phyloP scores from a whole-genome alignment of 2,888 invertebrate species.

The Chrysomela aeneicollis region DNA sequence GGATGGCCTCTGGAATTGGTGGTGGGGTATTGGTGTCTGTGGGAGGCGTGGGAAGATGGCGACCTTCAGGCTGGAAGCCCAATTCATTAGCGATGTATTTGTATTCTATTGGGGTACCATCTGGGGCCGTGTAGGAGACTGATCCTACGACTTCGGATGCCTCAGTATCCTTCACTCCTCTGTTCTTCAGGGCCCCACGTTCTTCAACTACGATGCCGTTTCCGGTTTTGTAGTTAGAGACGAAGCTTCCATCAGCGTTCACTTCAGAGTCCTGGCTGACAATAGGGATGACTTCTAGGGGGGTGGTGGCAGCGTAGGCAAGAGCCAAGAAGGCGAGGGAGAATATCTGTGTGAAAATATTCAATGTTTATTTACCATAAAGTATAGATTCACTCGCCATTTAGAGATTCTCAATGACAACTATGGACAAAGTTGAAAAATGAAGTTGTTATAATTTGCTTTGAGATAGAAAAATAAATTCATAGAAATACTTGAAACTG shows the following conservation, averaged over 20 bases:
- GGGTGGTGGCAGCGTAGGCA: not conserved
- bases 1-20: conserved; percentile 74
- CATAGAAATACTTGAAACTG: too few relatives aligned
- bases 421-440: too few relatives aligned
- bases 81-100: conserved; percentile 67
- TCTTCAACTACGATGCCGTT: conserved; percentile 46
- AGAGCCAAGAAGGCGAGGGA: not conserved
- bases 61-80: conserved; percentile 65
- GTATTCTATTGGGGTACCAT: conserved; percentile 42
- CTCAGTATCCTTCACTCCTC: conserved; percentile 50
- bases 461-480: too few relatives aligned
- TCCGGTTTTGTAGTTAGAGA: not conserved
- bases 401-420: too few relatives aligned
- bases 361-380: too few relatives aligned
- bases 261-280: not conserved
- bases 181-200: conserved; percentile 52
- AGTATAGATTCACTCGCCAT: too few relatives aligned
- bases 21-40: conserved; percentile 77
- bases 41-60: conserved; percentile 63
- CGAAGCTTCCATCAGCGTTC: not conserved
- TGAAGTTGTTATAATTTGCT: too few relatives aligned
- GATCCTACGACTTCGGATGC: conserved; percentile 45
- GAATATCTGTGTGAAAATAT: not conserved
- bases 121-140: conserved; percentile 45
- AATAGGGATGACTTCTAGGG: not conserved